These are phyloP conservation scores for Hetaerina titia DNA, from an alignment of 2,888 invertebrate genomes.

Conservation along the genomic window DNA sequence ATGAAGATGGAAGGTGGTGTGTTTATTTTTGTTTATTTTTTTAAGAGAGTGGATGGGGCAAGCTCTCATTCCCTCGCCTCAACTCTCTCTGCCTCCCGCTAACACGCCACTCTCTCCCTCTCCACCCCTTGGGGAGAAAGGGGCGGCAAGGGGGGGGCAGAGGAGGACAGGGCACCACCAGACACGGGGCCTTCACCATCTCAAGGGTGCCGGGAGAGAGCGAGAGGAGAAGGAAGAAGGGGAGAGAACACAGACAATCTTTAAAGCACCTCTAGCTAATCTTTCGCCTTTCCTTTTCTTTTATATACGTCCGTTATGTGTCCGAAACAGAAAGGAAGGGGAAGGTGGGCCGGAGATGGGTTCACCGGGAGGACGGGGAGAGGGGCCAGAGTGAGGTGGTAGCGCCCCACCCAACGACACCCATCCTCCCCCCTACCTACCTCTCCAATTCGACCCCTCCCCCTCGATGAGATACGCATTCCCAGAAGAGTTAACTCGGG, in stretches of 20 bases:
- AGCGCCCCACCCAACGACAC: not conserved
- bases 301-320: constrained; percentile 58
- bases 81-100: not conserved
- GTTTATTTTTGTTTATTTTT: not conserved
- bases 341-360: not conserved
- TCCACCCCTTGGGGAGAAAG: not conserved
- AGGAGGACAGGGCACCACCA: not conserved
- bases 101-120: not conserved
- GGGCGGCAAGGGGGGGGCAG: not conserved
- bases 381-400: not conserved
- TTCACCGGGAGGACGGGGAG: not conserved
- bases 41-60: not conserved
- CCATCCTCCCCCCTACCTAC: not conserved
- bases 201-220: not conserved
- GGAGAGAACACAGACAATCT: constrained; percentile 35
- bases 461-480: constrained; percentile 31
- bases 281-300: constrained; percentile 50
- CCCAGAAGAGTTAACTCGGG: constrained; percentile 48
- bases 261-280: constrained; percentile 55
- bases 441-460: not conserved
- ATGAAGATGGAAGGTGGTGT: constrained; percentile 18
- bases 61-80: not conserved
- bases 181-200: not conserved
- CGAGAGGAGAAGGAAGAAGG: not conserved
- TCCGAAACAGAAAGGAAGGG: constrained; percentile 53